Evolutionary conservation across 2,797 vertebrate genomes (phyloP).

Genomic region (Thamnophis elegans): DNA sequence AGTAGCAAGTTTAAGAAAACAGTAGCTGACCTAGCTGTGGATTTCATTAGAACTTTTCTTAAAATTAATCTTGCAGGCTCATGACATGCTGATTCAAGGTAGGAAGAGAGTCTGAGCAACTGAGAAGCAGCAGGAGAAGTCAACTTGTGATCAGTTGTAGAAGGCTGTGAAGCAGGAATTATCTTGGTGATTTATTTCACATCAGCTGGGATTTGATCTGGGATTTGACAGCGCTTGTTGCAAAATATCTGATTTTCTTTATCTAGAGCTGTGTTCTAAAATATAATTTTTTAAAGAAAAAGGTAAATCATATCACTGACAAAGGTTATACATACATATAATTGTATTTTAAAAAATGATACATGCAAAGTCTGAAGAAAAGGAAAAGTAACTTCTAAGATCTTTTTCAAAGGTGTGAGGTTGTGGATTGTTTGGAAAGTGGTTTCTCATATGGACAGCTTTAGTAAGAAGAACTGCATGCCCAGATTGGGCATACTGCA

Average conservation of each 20-base stretch:
- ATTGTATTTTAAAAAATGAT: constrained; percentile 27
- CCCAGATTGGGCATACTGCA: background rate
- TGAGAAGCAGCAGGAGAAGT: constrained; percentile 58
- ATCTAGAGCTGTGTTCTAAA: constrained; percentile 97
- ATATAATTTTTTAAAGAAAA: constrained; percentile 47
- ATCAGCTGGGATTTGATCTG: constrained; percentile 52
- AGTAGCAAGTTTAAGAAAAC: constrained; percentile 8
- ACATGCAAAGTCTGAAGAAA: constrained; percentile 70
- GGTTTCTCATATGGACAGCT: background rate
- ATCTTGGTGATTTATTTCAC: constrained; percentile 52
- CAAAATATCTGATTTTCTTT: constrained; percentile 87
- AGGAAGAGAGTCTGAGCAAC: constrained; percentile 29
- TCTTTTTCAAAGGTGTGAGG: background rate
- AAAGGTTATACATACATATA: background rate
- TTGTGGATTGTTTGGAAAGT: background rate
- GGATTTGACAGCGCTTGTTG: constrained; percentile 68
- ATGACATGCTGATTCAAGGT: constrained; percentile 14
- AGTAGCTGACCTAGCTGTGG: constrained; percentile 14
- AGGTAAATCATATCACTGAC: constrained; percentile 8
- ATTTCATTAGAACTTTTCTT: constrained; percentile 17
- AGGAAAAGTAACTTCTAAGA: constrained; percentile 67
- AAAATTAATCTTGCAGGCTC: constrained; percentile 51
- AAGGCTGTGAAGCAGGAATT: constrained; percentile 66
- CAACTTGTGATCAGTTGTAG: constrained; percentile 43
- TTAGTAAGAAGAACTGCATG: background rate